phyloP scores from a whole-genome alignment of 2,113 vertebrate species.

The Tympanuchus pallidicinctus region DNA sequence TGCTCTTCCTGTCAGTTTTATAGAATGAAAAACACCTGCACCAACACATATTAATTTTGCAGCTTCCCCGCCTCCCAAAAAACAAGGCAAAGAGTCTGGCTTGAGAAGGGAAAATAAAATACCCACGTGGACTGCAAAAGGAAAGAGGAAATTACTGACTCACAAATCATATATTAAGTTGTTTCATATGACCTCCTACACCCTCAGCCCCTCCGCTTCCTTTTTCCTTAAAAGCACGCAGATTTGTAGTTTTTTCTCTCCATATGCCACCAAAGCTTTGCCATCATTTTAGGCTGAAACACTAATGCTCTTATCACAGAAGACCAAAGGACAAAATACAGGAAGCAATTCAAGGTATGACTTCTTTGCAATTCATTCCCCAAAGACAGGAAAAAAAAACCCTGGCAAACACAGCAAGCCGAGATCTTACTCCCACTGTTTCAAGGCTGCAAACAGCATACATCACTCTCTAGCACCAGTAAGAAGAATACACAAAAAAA shows the following conservation, averaged over 20 bases:
- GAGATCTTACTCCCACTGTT: not conserved
- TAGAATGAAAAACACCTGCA: not conserved
- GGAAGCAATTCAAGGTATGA: not conserved
- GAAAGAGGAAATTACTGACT: slow-evolving; percentile 30
- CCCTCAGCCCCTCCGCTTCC: not conserved
- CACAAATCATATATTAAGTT: not conserved
- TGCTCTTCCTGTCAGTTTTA: not conserved
- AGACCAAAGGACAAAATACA: not conserved
- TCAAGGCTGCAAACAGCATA: not conserved
- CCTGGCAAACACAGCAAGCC: not conserved
- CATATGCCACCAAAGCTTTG: not conserved
- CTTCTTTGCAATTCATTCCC: not conserved
- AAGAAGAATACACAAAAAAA: not conserved
- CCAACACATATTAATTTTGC: not conserved
- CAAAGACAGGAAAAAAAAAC: not conserved
- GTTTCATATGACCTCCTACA: not conserved
- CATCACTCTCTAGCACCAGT: not conserved
- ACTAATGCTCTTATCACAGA: not conserved
- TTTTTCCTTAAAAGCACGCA: not conserved
- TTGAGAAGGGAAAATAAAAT: not conserved
- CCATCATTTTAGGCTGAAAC: not conserved
- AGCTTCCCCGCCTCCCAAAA: not conserved
- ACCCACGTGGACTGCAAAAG: not conserved
- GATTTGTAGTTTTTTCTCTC: not conserved
- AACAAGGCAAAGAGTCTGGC: not conserved